Base-by-base conservation (phyloP, 2,113 vertebrate genomes). In the Colossoma macropomum region DNA sequence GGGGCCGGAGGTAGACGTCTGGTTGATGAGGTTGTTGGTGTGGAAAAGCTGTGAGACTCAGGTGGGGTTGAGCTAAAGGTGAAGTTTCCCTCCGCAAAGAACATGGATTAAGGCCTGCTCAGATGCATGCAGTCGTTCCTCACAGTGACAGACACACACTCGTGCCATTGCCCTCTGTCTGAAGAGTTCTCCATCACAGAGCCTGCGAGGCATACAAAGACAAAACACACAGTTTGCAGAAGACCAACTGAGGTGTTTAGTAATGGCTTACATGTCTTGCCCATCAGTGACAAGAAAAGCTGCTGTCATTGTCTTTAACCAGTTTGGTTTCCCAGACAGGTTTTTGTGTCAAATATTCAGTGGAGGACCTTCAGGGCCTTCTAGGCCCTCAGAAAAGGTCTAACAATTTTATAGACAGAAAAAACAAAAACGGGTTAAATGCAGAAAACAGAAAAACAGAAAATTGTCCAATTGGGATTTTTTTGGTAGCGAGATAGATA, bases 221-320 rank as follows among this genome's bases (percentile, higher is more conserved):
- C 30, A n/a, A n/a, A 19, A 9, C 25, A 19, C 6, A 17, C 6
- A 63, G 11, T 25, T 62, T 45, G 68, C 81, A 86, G 25, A 45
- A 81, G 80, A 52, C 27, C 3, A 30, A 15, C 1, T 3, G 54
- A 12, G 17, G 62, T 70, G 60, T 52, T 75, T 75, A 38, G 28
- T 75, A 3, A 34, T 38, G 32, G 48, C 27, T 32, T 32, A 32
- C 23, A 9, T 38, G 21, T 19, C 15, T 27, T 62, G 32, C 32
- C 15, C 1, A 68, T 87, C 87, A 87, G 77, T 70, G 62, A 74
- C 59, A 72, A 25, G 50, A 19, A 15, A 72, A 80, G 60, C 71
- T 32, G 48, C 69, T 56, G 48, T 68, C 59, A 79, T n/a, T n/a
- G 59, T 62, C n/a, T 7, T 56, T 28, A 56, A 27, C 9, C 32